Evolutionary conservation across 1,140 invertebrate species (phyloP), one percentile per base, ranked within the genome.

Genomic region (Tetragnatha versicolor): DNA sequence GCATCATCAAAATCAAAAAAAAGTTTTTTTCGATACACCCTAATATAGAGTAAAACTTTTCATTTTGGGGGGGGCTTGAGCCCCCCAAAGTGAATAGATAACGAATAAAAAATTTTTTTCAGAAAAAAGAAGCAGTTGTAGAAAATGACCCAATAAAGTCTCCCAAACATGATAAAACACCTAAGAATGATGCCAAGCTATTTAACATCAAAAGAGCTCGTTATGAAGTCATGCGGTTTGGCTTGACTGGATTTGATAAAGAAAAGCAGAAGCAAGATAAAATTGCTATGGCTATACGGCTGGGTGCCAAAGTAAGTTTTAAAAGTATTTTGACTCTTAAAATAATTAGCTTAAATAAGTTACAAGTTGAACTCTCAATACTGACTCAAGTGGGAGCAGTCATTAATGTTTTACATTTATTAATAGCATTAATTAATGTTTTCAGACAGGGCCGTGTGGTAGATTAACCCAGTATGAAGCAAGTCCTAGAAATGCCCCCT

Each of bases 171-270:
- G 22, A 10, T 20, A 51, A 51, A 22, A 22, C 10, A 22, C n/a
- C n/a, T 10, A 6, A 37, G 2, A 20, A 69, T 12, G 37, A 72
- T 17, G 20, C 12, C 12, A 73, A 77, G 3, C 37, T 77, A 25
- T 81, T 81, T 37, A 79, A 81, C 22, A 53, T 80, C 12, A 79
- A 80, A 47, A 80, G 39, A 66, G 72, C 80, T 25, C 58, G 81
- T n/a, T 79, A 82, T 82, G 91, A 92, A 81, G 85, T 92, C 6
- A 86, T 91, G 39, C 91, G 90, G 79, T 91, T 91, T 83, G 90
- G 89, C 58, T 89, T 90, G 80, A 87, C 88, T 60, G 90, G 90
- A 53, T 87, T 91, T 14, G 84, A 88, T 20, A 85, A 86, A n/a
- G 82, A 84, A 42, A 88, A 89, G 72, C 89, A 90, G 79, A 84